phyloP scores from a whole-genome alignment of 2,888 invertebrate species.

The Eupsilia transversa region DNA sequence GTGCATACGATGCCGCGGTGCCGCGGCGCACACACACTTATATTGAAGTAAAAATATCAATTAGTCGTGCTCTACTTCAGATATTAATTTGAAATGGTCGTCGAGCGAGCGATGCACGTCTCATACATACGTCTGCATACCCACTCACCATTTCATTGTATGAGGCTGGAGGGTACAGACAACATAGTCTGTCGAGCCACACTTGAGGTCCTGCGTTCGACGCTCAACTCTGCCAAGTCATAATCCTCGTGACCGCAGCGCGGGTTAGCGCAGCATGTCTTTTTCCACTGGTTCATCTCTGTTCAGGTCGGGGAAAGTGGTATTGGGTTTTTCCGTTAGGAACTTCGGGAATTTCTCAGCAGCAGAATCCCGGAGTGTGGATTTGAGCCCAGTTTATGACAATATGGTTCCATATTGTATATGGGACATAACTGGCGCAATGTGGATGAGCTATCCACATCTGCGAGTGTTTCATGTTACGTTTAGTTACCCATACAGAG shows the following conservation, averaged over 20 bases:
- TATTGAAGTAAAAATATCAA: constrained; percentile 24
- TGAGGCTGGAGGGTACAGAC: not conserved
- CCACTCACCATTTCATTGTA: not conserved
- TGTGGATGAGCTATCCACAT: not conserved
- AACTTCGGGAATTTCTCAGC: not conserved
- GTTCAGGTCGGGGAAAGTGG: not conserved
- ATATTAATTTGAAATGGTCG: not conserved
- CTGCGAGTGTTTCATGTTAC: not conserved
- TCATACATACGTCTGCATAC: not conserved
- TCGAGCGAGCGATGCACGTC: not conserved
- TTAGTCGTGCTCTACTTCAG: constrained; percentile 34
- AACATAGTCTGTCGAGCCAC: not conserved
- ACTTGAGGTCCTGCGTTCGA: not conserved
- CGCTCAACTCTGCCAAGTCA: not conserved
- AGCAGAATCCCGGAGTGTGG: not conserved
- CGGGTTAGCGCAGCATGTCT: not conserved
- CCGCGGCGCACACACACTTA: not conserved
- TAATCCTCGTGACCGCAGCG: too few relatives aligned
- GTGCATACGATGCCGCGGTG: too few relatives aligned
- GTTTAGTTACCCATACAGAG: not conserved
- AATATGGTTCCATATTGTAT: not conserved
- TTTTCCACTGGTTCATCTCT: not conserved
- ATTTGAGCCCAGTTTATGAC: too few relatives aligned
- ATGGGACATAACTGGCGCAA: not conserved
- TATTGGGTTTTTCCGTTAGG: not conserved